Base-by-base conservation (phyloP, 1,140 invertebrate species). In the Temnothorax curvispinosus region DNA sequence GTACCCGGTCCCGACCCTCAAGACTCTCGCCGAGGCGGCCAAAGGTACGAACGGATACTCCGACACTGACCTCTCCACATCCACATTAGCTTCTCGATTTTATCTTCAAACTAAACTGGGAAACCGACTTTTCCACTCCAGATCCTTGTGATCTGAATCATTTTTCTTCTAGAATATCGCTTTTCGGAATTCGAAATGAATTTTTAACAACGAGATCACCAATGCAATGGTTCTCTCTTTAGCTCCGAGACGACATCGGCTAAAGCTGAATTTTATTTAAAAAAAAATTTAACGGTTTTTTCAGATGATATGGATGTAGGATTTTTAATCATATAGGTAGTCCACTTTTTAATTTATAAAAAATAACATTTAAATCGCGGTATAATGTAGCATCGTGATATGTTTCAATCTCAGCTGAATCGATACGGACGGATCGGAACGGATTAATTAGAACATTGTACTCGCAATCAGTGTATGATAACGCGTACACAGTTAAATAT, bases 1-100 rank as follows among this genome's bases (percentile, higher is more conserved):
- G 88, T 97, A 97, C 91, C 96, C 96, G 8, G 96, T 96, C 15
- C 50, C 95, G 50, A 96, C 96, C 94, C 94, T 95, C 65, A 96
- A 94, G 32, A 94, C 93, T 6, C 92, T 96, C 27, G 93, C 89
- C 27, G 95, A 95, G 87, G 64, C 94, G 6, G 93, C 89, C 4
- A 93, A 93, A 95, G 93, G 96, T 96, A 92, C 91, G 91, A 90
- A 77, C 58, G 82, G 44, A 84, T 86, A 11, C 3, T 38, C 32
- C 21, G 32, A 27, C 15, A 21, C 27, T 76, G 47, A 4, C 1
- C 7, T 41, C n/a, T 2, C 58, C n/a, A 44, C 74, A 47, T 44
- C 4, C 5, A 62, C 7, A 2, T 9, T 35, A 60, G 2, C 7
- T 60, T 44, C 21, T 3, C 38, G 8, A 76, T 60, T 44, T 60